A percentile compares a stretch with the other conserved stretches of the same genome.
Conservation (phyloP, 1,140 invertebrate species). For the Medauroidea extradentata region DNA sequence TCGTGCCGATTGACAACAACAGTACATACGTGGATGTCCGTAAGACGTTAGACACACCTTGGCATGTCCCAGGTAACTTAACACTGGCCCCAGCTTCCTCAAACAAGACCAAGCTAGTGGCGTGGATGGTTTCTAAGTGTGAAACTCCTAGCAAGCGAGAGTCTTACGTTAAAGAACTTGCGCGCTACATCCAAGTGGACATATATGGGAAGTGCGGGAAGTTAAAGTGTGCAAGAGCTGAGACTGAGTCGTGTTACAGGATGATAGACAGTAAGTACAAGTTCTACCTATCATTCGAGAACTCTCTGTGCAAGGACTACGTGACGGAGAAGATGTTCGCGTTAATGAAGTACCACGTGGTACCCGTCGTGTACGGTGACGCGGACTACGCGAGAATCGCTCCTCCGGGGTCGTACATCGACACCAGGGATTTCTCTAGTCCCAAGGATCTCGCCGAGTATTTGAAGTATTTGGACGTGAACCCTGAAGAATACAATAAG, state of each 20-base stretch:
- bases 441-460: slow-evolving; percentile 34
- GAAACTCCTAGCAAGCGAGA: not conserved
- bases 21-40: too few relatives aligned
- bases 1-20: slow-evolving; percentile 12
- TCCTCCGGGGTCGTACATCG: slow-evolving; percentile 42
- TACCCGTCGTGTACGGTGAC: slow-evolving; percentile 31
- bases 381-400: slow-evolving; percentile 34
- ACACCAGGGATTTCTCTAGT: slow-evolving; percentile 33
- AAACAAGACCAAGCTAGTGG: too few relatives aligned
- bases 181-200: not conserved
- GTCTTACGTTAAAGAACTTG: not conserved
- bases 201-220: not conserved
- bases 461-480: slow-evolving; percentile 30
- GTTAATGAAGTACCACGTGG: slow-evolving; percentile 25
- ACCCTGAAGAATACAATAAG: slow-evolving; percentile 29
- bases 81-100: too few relatives aligned
- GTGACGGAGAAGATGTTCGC: slow-evolving; percentile 43
- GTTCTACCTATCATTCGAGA: not conserved
- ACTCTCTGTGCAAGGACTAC: slow-evolving; percentile 22
- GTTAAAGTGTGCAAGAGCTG: not conserved
- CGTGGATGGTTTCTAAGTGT: not conserved
- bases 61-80: too few relatives aligned
- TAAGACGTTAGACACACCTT: too few relatives aligned
- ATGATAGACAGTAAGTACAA: not conserved
- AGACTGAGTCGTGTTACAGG: not conserved